phyloP scores from a whole-genome alignment of 2,888 invertebrate species.

The Schrankia costaestrigalis region DNA sequence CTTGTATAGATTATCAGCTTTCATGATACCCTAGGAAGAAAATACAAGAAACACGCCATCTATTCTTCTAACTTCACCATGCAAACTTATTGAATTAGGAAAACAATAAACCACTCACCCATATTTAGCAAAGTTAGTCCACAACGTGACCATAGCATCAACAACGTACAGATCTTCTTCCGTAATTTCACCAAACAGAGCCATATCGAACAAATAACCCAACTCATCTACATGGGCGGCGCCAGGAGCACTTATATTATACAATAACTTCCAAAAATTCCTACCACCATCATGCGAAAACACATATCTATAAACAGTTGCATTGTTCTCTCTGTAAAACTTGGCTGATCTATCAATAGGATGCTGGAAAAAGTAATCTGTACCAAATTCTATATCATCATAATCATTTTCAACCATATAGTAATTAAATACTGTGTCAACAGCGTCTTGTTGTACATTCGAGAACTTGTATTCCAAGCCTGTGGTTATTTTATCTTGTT shows the following conservation, averaged over 20 bases:
- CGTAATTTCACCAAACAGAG: slow-evolving; percentile 1
- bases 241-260: slow-evolving; percentile 25
- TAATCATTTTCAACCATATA: too few species aligned
- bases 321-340: slow-evolving; percentile 27
- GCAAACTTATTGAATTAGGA: neutral
- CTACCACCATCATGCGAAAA: slow-evolving; percentile 42
- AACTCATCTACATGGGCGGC: slow-evolving; percentile 43
- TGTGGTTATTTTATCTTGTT: neutral
- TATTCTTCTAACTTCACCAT: neutral
- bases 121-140: slow-evolving; percentile 34
- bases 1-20: too few species aligned
- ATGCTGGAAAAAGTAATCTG: slow-evolving; percentile 10
- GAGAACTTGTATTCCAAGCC: neutral
- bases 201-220: slow-evolving; percentile 41
- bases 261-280: slow-evolving; percentile 27
- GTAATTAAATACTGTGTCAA: too few species aligned
- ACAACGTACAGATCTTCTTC: slow-evolving; percentile 11
- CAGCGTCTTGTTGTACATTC: slow-evolving; percentile 7
- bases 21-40: too few species aligned
- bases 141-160: slow-evolving; percentile 14
- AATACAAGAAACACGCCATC: too few species aligned
- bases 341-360: slow-evolving; percentile 32
- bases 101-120: slow-evolving; percentile 16
- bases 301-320: slow-evolving; percentile 36
- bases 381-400: too few species aligned